phyloP scores from a whole-genome alignment of 1,140 invertebrate genomes.

The Frieseomelitta varia region DNA sequence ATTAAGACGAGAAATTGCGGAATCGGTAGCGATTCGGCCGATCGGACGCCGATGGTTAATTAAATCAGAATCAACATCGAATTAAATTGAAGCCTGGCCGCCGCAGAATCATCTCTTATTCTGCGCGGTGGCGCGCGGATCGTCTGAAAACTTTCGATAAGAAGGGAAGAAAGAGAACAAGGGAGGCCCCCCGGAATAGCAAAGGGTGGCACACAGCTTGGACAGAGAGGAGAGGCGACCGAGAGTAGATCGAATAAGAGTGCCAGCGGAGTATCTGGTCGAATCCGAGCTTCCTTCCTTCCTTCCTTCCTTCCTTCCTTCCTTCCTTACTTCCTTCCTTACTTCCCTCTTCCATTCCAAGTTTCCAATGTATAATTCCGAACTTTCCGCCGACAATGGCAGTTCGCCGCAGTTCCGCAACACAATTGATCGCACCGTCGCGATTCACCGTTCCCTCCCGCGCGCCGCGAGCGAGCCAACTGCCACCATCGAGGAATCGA shows the following conservation, averaged over 20 bases:
- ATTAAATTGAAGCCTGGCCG: conserved; percentile 65
- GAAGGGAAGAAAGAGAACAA: conserved; percentile 45
- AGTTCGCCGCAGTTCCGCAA: conserved; percentile 76
- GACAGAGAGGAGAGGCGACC: conserved; percentile 10
- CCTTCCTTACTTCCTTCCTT: conserved; percentile 3
- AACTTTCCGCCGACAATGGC: conserved; percentile 76
- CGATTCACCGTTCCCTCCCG: conserved; percentile 53
- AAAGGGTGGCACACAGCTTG: not conserved
- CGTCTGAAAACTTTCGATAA: conserved; percentile 63
- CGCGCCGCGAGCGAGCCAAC: not conserved
- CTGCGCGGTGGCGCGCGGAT: conserved; percentile 38
- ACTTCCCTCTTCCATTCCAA: conserved; percentile 58
- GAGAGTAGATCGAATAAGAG: conserved; percentile 54
- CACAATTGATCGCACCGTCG: conserved; percentile 77
- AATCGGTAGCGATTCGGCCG: conserved; percentile 35
- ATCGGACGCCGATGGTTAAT: conserved; percentile 64
- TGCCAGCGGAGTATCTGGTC: conserved; percentile 54
- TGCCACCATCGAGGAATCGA: conserved; percentile 41
- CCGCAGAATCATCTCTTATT: conserved; percentile 62
- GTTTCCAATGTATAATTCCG: conserved; percentile 80
- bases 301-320: conserved; percentile 7
- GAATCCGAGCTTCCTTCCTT: conserved; percentile 46
- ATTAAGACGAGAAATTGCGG: conserved; percentile 50
- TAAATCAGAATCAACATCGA: conserved; percentile 72
- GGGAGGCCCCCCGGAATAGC: not conserved